These are phyloP conservation scores for Clarias fuscus DNA, from an alignment of 2,797 vertebrate species.

Conservation along the genomic window DNA sequence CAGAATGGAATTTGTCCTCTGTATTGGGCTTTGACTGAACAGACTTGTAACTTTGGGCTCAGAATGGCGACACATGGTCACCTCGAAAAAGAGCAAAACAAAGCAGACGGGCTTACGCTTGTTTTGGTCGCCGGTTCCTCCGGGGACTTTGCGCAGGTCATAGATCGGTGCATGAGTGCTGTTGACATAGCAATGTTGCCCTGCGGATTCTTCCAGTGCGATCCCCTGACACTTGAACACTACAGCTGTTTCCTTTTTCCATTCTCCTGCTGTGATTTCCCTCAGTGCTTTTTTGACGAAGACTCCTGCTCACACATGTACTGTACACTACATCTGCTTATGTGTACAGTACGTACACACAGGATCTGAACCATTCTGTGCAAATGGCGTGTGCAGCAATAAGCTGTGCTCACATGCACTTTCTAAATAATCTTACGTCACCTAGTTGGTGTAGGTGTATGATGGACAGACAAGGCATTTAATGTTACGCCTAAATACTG, in stretches of 20 bases:
- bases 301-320: neutral
- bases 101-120: conserved; percentile 52
- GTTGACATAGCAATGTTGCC: conserved; percentile 70
- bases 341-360: neutral
- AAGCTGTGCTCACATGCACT: neutral
- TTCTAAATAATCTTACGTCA: neutral
- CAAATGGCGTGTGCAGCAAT: neutral
- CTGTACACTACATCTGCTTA: neutral
- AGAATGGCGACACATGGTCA: neutral
- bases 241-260: conserved; percentile 34
- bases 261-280: neutral
- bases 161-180: conserved; percentile 67
- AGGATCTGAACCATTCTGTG: neutral
- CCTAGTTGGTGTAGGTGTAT: neutral
- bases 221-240: conserved; percentile 40
- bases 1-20: neutral
- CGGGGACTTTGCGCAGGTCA: conserved; percentile 63
- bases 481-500: neutral
- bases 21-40: conserved; percentile 19
- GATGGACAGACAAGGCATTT: neutral
- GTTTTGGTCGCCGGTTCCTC: conserved; percentile 66
- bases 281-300: neutral
- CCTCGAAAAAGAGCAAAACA: neutral
- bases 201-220: conserved; percentile 59
- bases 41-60: conserved; percentile 4